phyloP scores from a whole-genome alignment of 2,797 vertebrate species.

The Natrix natrix region DNA sequence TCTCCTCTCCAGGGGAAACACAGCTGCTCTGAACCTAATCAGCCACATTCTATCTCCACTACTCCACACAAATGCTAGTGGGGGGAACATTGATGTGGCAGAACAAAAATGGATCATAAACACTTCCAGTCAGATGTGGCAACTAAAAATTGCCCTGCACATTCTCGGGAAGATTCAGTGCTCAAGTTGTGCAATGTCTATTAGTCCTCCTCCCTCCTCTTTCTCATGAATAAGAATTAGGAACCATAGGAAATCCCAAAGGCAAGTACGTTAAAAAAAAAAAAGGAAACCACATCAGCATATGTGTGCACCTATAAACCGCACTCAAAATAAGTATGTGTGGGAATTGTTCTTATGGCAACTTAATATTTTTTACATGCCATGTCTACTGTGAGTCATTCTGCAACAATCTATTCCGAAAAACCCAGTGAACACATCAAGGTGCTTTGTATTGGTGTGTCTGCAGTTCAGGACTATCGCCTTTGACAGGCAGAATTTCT shows the following conservation, averaged over 20 bases:
- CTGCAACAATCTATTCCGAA: neutral
- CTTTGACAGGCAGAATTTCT: neutral
- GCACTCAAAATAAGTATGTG: neutral
- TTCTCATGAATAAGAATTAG: slow-evolving; percentile 46
- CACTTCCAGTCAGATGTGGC: slow-evolving; percentile 37
- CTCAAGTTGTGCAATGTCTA: slow-evolving; percentile 39
- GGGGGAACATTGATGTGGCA: slow-evolving; percentile 47
- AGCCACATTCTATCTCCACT: slow-evolving; percentile 48
- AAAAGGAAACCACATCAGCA: neutral
- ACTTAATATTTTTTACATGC: neutral
- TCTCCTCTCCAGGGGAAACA: slow-evolving; percentile 44
- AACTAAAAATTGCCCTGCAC: slow-evolving; percentile 39
- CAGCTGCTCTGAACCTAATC: slow-evolving; percentile 52
- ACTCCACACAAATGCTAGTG: slow-evolving; percentile 48
- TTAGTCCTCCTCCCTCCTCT: slow-evolving; percentile 38
- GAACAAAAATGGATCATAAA: slow-evolving; percentile 59
- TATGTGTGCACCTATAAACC: neutral
- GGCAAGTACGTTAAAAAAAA: slow-evolving; percentile 5
- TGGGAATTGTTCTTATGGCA: slow-evolving; percentile 8
- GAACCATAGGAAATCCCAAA: slow-evolving; percentile 38
- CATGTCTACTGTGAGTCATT: neutral
- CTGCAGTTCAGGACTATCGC: neutral
- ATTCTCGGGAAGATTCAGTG: slow-evolving; percentile 44
- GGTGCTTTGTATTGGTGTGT: neutral
- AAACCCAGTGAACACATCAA: neutral